Conservation (phyloP, 1,140 invertebrate species). For the Eulimnadia texana region DNA sequence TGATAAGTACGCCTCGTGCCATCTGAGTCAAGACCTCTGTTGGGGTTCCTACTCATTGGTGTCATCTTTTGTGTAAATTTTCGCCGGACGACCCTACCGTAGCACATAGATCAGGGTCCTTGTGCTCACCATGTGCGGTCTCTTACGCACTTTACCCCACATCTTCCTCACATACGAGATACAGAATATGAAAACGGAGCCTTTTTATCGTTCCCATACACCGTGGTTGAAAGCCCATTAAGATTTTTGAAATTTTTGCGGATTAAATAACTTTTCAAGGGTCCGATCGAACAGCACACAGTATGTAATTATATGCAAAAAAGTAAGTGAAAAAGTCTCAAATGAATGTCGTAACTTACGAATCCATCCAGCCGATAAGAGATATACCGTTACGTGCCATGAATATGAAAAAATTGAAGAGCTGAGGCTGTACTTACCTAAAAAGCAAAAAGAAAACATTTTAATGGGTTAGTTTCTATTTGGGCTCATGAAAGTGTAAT, state of each 20-base stretch:
- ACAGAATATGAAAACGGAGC: too few relatives aligned
- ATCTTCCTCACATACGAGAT: neutral
- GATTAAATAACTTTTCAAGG: too few relatives aligned
- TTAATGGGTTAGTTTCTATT: neutral
- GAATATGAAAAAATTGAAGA: neutral
- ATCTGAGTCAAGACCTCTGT: neutral
- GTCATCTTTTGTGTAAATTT: neutral
- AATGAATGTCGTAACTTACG: neutral
- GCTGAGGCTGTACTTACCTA: neutral
- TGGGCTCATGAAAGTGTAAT: neutral
- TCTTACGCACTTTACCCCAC: too few relatives aligned
- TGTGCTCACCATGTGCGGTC: neutral
- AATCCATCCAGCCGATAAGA: neutral
- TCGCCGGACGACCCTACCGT: too few relatives aligned
- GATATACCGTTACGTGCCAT: neutral
- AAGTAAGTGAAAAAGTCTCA: neutral
- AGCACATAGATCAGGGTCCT: neutral
- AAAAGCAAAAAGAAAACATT: neutral
- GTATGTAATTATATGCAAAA: neutral
- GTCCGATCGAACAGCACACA: neutral
- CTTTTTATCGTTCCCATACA: neutral
- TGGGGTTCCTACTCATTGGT: neutral
- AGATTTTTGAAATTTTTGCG: too few relatives aligned
- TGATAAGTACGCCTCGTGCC: neutral
- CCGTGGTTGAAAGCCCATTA: too few relatives aligned